phyloP scores from a whole-genome alignment of 2,888 invertebrate genomes.

The Zygaena filipendulae region DNA sequence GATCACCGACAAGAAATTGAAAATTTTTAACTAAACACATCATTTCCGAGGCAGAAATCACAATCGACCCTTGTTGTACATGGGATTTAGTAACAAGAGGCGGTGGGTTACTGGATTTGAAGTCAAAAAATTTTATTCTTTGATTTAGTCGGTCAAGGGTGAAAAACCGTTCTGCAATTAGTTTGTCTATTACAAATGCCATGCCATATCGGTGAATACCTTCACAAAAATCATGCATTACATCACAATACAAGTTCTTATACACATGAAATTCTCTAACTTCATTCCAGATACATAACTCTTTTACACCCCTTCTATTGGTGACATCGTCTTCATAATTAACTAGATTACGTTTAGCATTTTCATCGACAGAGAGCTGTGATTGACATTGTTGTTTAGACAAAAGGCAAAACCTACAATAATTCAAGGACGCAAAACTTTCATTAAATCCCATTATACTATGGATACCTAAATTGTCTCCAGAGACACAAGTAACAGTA shows the following conservation, averaged over 20 bases:
- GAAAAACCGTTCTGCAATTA: not conserved
- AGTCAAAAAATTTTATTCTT: constrained; percentile 5
- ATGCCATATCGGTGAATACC: constrained; percentile 2
- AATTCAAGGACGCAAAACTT: constrained; percentile 21
- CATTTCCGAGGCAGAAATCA: constrained; percentile 6
- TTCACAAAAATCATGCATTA: constrained; percentile 6
- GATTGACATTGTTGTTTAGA: not conserved
- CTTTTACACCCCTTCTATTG: constrained; percentile 1
- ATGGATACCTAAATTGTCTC: constrained; percentile 24
- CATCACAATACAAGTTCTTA: constrained; percentile 1
- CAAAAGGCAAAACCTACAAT: constrained; percentile 21
- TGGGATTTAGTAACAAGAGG: constrained; percentile 4
- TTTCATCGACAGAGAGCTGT: not conserved
- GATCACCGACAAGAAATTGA: constrained; percentile 5
- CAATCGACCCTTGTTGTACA: constrained; percentile 2
- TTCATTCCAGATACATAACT: constrained; percentile 1
- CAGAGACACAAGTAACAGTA: constrained; percentile 16
- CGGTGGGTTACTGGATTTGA: constrained; percentile 3
- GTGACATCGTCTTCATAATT: not conserved
- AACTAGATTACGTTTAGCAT: not conserved
- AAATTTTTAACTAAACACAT: constrained; percentile 5
- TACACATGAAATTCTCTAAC: not conserved
- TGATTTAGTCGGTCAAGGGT: not conserved
- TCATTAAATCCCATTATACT: constrained; percentile 20
- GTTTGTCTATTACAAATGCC: not conserved